Conservation (phyloP, 1,140 invertebrate genomes). For the Dendrolimus kikuchii region DNA sequence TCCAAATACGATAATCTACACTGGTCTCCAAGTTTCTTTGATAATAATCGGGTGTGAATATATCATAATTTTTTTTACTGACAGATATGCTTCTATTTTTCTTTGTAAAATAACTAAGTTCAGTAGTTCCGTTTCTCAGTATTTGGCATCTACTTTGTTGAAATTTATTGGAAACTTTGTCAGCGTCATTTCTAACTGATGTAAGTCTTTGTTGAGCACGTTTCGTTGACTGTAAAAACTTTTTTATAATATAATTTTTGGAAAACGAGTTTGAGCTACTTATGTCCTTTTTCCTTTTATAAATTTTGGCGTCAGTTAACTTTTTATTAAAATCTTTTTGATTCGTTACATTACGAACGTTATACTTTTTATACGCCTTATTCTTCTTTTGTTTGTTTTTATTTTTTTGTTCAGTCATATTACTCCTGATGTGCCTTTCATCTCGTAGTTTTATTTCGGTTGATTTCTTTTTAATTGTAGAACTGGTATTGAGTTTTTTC, state of each 20-base stretch:
- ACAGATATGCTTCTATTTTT: too few relatives aligned
- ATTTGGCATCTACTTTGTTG: not conserved
- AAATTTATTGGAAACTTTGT: not conserved
- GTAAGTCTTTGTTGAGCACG: constrained; percentile 17
- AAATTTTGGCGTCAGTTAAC: constrained; percentile 14
- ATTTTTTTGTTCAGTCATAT: constrained; percentile 3
- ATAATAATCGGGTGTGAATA: too few relatives aligned
- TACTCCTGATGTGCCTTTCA: not conserved
- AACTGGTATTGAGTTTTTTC: too few relatives aligned
- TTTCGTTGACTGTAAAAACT: constrained; percentile 17
- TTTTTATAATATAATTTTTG: constrained; percentile 13
- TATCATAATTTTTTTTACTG: too few relatives aligned
- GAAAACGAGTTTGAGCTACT: not conserved
- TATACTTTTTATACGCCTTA: constrained; percentile 2
- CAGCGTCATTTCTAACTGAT: not conserved
- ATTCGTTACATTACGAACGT: constrained; percentile 1
- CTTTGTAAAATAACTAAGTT: too few relatives aligned
- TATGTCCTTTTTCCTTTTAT: constrained; percentile 6
- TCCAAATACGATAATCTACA: too few relatives aligned
- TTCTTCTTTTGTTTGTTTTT: not conserved
- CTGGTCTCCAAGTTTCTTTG: too few relatives aligned
- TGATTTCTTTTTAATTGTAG: too few relatives aligned
- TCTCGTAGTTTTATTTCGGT: too few relatives aligned
- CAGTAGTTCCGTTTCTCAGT: too few relatives aligned
- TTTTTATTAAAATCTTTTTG: constrained; percentile 9